Evolutionary conservation across 2,113 vertebrate genomes (phyloP), one percentile per base, ranked within the genome.

Genomic region (Leiothrix lutea): DNA sequence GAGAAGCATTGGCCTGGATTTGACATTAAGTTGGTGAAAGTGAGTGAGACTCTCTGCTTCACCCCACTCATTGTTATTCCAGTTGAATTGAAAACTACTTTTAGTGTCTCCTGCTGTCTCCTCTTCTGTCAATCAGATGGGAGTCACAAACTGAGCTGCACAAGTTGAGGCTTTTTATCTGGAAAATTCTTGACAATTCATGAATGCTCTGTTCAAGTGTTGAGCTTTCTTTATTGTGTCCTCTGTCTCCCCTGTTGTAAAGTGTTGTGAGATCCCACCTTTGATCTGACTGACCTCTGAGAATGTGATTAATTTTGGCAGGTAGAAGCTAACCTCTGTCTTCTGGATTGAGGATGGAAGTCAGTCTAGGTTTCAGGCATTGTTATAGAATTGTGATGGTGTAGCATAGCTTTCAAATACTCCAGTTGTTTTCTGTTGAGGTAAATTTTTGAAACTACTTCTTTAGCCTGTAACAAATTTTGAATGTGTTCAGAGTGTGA

Each of bases 1-100:
- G 47, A 69, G 91, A 60, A 67, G 84, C 53, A 92, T 53, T 83
- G 92, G 86, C 87, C 88, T 86, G 83, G 60, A 67, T 95, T 90
- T 95, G 77, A 89, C 75, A 35, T 69, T 65, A n/a, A 53, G 56
- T 12, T 50, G 77, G 62, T 84, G 65, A 38, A 83, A 88, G 28
- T 50, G 42, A 93, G 44, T 1, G 3, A 78, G 60, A 29, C 3
- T 26, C 47, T 38, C 31, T 40, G 51, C 42, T 45, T 86, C 33
- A n/a, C 60, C 17, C 10, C 18, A 18, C 47, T 40, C 12, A 8
- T 16, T 83, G 58, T 82, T 87, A 64, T 90, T 88, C 62, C 67
- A 65, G 50, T 60, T 92, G 92, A 86, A 80, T 50, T 90, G 88
- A 69, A 90, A 93, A 45, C 25, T 60, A 29, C 58, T 92, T 92